Evolutionary conservation across 2,888 invertebrate genomes (phyloP), one percentile per base, ranked within the genome.

Genomic region (Zaprionus bogoriensis): DNA sequence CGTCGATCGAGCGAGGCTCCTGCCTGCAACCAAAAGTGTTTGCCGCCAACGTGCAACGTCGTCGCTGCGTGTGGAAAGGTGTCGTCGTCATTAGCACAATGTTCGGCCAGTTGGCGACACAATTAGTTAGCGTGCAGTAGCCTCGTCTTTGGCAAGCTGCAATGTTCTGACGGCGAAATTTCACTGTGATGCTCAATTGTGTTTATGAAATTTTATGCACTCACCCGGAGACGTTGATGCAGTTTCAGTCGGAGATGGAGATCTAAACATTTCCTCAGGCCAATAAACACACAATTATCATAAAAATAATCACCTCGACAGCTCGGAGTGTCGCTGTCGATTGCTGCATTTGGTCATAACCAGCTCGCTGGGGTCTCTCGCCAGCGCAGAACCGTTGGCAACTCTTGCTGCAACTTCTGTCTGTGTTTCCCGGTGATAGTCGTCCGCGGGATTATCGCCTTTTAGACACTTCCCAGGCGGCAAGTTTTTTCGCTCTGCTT

Each of bases 201-300:
- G 67, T 59, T 65, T 64, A 75, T 66, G 60, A 74, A 78, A 84
- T 84, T 67, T 72, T 46, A 75, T 63, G 61, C 53, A 84, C 73
- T 73, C 60, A 52, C 47, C 25, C 20, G 3, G 14, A 1, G 4
- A 22, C 42, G 7, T 23, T 22, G 25, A 42, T 19, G 50, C 48
- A 39, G 32, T 23, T 36, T n/a, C n/a, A n/a, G n/a, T n/a, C n/a
- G n/a, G n/a, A n/a, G n/a, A n/a, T n/a, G n/a, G n/a, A n/a, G 17
- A 9, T 19, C 14, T 17, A 19, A 30, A 23, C 87, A 88, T 85
- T 83, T 71, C 76, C 80, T 81, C 88, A 88, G 88, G 88, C 83
- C 85, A 82, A 79, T 89, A 85, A 87, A 77, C 77, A 76, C 73
- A 82, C 88, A 88, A 89, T 89, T 89, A 89, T 88, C 87, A 89